Conservation (phyloP, 2,113 vertebrate species). For the Lagopus muta region DNA sequence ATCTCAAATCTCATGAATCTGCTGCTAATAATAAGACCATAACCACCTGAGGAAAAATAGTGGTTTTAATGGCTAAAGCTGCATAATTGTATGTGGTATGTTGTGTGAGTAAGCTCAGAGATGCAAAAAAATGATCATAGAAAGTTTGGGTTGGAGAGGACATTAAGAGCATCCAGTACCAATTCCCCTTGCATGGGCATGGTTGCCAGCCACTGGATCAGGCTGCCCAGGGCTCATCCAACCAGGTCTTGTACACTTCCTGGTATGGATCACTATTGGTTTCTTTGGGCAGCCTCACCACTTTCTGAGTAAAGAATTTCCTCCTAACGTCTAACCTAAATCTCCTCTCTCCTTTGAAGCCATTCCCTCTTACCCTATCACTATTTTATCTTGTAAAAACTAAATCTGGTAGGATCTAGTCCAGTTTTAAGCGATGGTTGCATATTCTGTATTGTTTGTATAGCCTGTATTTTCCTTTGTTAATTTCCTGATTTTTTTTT, state of each 20-base stretch:
- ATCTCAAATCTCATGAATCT: background rate
- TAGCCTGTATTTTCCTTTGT: background rate
- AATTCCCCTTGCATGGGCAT: background rate
- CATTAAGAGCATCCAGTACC: background rate
- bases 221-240: background rate
- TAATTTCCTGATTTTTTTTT: background rate
- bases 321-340: background rate
- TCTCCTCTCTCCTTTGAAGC: background rate
- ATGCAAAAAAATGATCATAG: background rate
- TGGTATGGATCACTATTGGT: background rate
- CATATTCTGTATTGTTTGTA: background rate
- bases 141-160: background rate
- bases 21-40: background rate
- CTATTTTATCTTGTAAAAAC: background rate
- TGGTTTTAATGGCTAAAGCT: background rate
- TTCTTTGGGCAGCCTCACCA: background rate
- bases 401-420: background rate
- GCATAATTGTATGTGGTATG: background rate
- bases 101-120: background rate
- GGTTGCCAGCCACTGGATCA: background rate
- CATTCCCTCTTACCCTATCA: background rate
- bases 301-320: too few species aligned
- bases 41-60: background rate
- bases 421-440: background rate
- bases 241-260: background rate